Evolutionary conservation across 2,888 invertebrate genomes (phyloP).

Genomic region (Epistrophe eligans): DNA sequence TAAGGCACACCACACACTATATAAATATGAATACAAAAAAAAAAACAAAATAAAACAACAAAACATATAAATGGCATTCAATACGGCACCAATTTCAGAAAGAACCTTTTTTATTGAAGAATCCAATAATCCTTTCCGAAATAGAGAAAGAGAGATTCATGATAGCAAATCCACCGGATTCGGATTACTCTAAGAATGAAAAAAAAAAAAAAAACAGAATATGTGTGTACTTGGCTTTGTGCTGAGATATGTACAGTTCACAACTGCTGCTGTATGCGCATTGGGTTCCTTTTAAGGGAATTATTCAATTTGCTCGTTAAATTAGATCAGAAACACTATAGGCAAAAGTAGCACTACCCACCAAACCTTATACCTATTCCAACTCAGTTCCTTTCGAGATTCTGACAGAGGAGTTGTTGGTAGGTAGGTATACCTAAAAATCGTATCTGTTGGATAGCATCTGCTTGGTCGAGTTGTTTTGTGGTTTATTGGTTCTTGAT

Average conservation of each 20-base stretch:
- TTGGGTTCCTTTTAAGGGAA: slow-evolving; percentile 78
- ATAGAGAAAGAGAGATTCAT: slow-evolving; percentile 50
- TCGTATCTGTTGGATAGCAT: slow-evolving; percentile 55
- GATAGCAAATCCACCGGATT: slow-evolving; percentile 49
- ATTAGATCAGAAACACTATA: slow-evolving; percentile 78
- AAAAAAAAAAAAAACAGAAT: not conserved
- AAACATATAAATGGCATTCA: not conserved
- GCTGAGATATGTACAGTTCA: not conserved
- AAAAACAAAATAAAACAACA: not conserved
- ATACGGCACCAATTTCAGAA: slow-evolving; percentile 47
- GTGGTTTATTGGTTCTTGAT: slow-evolving; percentile 70
- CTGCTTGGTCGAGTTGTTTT: slow-evolving; percentile 56
- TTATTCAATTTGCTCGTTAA: slow-evolving; percentile 80
- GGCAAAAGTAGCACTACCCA: slow-evolving; percentile 25
- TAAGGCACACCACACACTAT: slow-evolving; percentile 31
- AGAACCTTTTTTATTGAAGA: slow-evolving; percentile 22
- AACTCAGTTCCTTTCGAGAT: not conserved
- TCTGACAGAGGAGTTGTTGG: slow-evolving; percentile 34
- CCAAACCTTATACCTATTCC: slow-evolving; percentile 10
- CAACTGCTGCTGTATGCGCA: slow-evolving; percentile 13
- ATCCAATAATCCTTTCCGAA: slow-evolving; percentile 45
- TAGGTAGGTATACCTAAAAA: not conserved
- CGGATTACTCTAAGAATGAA: slow-evolving; percentile 43
- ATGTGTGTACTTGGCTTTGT: not conserved
- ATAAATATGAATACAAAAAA: slow-evolving; percentile 54